A percentile compares a stretch with the other conserved stretches of the same genome.
These are phyloP conservation scores for Strigamia maritima DNA, from an alignment of 2,888 invertebrate genomes.

Conservation along the genomic window DNA sequence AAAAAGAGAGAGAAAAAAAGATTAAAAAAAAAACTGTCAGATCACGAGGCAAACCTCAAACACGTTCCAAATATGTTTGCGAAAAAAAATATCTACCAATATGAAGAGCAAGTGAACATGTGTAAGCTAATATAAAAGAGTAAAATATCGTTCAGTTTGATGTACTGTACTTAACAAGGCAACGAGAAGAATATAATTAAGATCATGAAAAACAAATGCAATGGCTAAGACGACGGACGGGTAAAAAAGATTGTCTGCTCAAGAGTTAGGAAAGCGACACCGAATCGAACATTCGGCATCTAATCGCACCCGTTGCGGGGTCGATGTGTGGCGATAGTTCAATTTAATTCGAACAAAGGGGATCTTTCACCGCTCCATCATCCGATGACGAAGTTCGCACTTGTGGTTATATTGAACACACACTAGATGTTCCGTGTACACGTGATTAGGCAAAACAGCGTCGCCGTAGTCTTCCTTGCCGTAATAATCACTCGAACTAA, in stretches of 20 bases:
- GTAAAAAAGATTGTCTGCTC: slow-evolving; percentile 30
- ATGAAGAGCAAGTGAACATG: background rate
- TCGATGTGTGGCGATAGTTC: background rate
- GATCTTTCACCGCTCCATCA: slow-evolving; percentile 40
- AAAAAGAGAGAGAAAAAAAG: background rate
- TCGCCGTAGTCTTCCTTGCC: slow-evolving; percentile 38
- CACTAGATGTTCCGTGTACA: slow-evolving; percentile 38
- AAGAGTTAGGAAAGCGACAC: slow-evolving; percentile 25
- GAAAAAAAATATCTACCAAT: background rate
- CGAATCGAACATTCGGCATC: background rate
- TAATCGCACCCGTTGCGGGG: background rate
- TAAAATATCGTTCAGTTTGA: slow-evolving; percentile 9
- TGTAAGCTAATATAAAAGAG: slow-evolving; percentile 15
- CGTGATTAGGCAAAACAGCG: slow-evolving; percentile 35
- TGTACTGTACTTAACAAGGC: slow-evolving; percentile 1
- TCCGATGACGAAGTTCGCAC: slow-evolving; percentile 38
- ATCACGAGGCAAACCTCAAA: background rate
- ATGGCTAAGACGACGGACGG: slow-evolving; percentile 11
- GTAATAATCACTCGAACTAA: slow-evolving; percentile 37
- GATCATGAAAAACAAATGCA: slow-evolving; percentile 14
- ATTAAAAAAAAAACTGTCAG: background rate
- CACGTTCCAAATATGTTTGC: background rate
- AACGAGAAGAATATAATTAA: slow-evolving; percentile 26
- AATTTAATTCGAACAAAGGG: slow-evolving; percentile 5
- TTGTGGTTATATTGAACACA: slow-evolving; percentile 40